Evolutionary conservation across 1,140 invertebrate species (phyloP).

Genomic region (Drosophila asahinai): DNA sequence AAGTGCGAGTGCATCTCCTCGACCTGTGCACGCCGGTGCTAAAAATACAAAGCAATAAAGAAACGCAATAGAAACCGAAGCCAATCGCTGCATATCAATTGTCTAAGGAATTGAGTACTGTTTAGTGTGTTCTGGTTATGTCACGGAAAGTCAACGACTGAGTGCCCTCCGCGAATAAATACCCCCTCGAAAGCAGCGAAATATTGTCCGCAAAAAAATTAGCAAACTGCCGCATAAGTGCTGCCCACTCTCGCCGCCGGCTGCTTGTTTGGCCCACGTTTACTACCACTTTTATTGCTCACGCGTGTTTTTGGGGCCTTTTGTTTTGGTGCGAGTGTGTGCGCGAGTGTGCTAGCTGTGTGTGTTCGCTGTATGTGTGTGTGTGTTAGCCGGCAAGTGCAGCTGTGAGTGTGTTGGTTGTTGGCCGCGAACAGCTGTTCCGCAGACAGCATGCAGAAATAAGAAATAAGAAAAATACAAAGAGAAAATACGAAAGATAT

Average conservation of each 20-base stretch:
- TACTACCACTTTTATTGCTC: slow-evolving; percentile 34
- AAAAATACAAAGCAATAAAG: slow-evolving; percentile 21
- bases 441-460: slow-evolving; percentile 41
- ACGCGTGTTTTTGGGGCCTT: slow-evolving; percentile 37
- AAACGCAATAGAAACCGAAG: slow-evolving; percentile 20
- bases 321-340: slow-evolving; percentile 44
- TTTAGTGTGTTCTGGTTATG: slow-evolving; percentile 48
- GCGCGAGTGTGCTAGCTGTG: slow-evolving; percentile 19
- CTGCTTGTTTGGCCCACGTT: slow-evolving; percentile 17
- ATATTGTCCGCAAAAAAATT: slow-evolving; percentile 40
- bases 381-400: slow-evolving; percentile 51
- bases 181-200: slow-evolving; percentile 13
- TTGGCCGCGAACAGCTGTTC: slow-evolving; percentile 67
- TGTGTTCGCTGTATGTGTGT: slow-evolving; percentile 18
- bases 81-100: slow-evolving; percentile 44
- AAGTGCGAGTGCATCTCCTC: slow-evolving; percentile 56
- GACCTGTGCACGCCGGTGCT: slow-evolving; percentile 23
- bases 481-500: slow-evolving; percentile 2
- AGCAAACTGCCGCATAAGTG: slow-evolving; percentile 23
- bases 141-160: slow-evolving; percentile 54
- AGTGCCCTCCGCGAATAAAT: slow-evolving; percentile 14
- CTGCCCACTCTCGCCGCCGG: slow-evolving; percentile 20
- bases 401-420: slow-evolving; percentile 58
- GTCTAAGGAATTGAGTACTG: slow-evolving; percentile 50
- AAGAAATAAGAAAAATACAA: slow-evolving; percentile 44